Base-by-base conservation (phyloP, 2,113 vertebrate genomes). In the Rutilus rutilus region DNA sequence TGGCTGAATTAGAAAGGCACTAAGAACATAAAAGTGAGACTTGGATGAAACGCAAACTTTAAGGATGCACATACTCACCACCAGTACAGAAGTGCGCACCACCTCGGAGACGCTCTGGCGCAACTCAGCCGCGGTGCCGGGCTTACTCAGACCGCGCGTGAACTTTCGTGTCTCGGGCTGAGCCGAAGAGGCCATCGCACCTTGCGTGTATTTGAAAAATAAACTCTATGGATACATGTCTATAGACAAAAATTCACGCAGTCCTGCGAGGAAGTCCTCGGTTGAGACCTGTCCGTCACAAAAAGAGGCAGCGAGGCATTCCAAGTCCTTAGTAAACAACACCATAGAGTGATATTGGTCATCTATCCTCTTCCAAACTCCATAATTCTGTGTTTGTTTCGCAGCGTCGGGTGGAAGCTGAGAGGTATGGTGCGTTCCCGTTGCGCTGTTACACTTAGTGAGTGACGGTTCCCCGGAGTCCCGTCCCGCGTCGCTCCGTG, bases 31-130 rank as follows among this genome's bases (percentile, higher is more conserved):
- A 59, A 82, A 82, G 79, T 67, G 78, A 25, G 25, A 69, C 2
- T 15, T 39, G 5, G 25, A 36, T 39, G 7, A 25, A 62, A 79
- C 15, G 42, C 14, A 27, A n/a, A 86, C 73, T 42, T 78, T 19
- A 33, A 75, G 75, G 36, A 50, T 82, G 78, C 78, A 90, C 96
- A 96, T 92, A 91, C 97, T 96, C 92, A 98, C 97, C 96, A 97
- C 81, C 1, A 97, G 88, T 86, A 96, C 96, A 0, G 97, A 99
- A 82, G 96, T 96, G 88, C 97, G 92, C 89, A 98, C 97, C 77
- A 96, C 97, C 94, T 98, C 97, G 2, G 97, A 98, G 57, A 97
- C 97, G 93, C 97, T 99, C 88, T 98, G 97, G 89, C 97, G 94
- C 92, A 97, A 93, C 94, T 97, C 97, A 15, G 97, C 97, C 64